phyloP scores from a whole-genome alignment of 2,797 vertebrate species.

The Heteromormyrus szaboi region DNA sequence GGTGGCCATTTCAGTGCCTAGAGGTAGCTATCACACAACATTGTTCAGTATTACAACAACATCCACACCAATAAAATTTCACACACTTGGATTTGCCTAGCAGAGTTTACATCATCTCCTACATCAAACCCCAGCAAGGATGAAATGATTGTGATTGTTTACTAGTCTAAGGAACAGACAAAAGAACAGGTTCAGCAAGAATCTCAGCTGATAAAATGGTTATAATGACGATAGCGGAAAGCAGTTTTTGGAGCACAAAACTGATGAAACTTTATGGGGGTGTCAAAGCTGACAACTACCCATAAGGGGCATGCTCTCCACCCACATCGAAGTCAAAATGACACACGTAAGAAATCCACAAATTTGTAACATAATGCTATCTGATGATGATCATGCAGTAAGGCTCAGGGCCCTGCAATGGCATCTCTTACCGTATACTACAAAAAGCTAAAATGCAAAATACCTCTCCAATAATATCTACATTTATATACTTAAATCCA shows the following conservation, averaged over 20 bases:
- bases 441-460: not conserved
- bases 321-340: not conserved
- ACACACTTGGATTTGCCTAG: not conserved
- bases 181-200: not conserved
- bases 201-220: not conserved
- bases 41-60: not conserved
- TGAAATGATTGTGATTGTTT: not conserved
- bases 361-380: not conserved
- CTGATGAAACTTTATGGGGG: not conserved
- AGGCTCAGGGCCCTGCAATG: not conserved
- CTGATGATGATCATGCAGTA: not conserved
- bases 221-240: not conserved
- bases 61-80: not conserved
- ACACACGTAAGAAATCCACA: not conserved
- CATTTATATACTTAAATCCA: not conserved
- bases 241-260: not conserved
- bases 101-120: not conserved
- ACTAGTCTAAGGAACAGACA: not conserved
- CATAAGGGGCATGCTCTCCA: not conserved
- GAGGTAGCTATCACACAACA: not conserved
- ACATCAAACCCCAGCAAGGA: not conserved
- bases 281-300: not conserved
- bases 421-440: not conserved
- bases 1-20: not conserved
- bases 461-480: not conserved